Evolutionary conservation across 2,888 invertebrate species (phyloP).

Genomic region (Tyria jacobaeae): DNA sequence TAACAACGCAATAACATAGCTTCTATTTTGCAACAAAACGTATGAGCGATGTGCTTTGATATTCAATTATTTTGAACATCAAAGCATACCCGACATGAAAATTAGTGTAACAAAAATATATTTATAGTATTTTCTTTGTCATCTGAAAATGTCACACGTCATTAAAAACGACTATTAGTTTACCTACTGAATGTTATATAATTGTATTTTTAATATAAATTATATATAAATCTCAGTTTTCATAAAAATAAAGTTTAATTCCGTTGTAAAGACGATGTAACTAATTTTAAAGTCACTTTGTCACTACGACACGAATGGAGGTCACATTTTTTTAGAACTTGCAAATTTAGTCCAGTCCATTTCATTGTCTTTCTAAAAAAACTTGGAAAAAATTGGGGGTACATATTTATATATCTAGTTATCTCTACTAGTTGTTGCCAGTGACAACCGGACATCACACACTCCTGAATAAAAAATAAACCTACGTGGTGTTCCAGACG

Average conservation of each 20-base stretch:
- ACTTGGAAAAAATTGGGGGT: background rate
- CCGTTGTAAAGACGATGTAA: background rate
- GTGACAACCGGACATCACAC: no score
- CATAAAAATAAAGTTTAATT: background rate
- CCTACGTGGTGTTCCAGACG: no score
- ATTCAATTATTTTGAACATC: constrained; percentile 38
- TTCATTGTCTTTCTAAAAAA: background rate
- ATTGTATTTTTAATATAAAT: background rate
- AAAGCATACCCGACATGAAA: constrained; percentile 22
- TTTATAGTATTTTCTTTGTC: constrained; percentile 35
- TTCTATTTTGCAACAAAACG: constrained; percentile 7
- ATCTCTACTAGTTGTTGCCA: background rate
- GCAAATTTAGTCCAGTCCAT: constrained; percentile 4
- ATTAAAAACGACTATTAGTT: constrained; percentile 31
- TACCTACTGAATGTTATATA: background rate
- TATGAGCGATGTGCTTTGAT: constrained; percentile 4
- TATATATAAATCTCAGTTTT: background rate
- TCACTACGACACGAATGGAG: background rate
- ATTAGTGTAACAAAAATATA: constrained; percentile 14
- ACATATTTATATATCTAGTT: background rate
- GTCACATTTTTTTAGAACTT: background rate
- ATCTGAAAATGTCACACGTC: constrained; percentile 36
- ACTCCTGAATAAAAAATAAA: no score
- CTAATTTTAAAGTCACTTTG: constrained; percentile 2
- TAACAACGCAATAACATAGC: background rate